phyloP scores from a whole-genome alignment of 2,113 vertebrate genomes.

The Clupea harengus region DNA sequence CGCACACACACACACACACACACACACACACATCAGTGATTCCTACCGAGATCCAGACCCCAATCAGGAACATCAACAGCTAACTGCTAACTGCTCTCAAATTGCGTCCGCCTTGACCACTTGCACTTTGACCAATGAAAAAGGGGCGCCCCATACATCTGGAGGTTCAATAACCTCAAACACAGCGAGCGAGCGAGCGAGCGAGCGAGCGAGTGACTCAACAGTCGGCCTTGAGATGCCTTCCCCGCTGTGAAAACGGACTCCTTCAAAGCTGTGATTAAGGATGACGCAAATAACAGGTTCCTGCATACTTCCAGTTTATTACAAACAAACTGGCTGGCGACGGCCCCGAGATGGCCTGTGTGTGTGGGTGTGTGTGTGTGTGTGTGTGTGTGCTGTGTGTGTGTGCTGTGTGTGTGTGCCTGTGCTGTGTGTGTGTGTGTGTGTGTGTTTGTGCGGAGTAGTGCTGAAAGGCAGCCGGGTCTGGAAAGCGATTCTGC shows the following conservation, averaged over 20 bases:
- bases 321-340: constrained; percentile 57
- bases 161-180: not conserved
- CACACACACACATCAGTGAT: too few species aligned
- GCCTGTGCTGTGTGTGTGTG: too few species aligned
- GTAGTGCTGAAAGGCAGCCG: constrained; percentile 60
- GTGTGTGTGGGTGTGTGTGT: too few species aligned
- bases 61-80: not conserved
- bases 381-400: too few species aligned
- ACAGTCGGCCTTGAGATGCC: not conserved
- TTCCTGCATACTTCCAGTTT: constrained; percentile 57
- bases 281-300: constrained; percentile 64
- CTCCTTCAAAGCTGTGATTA: constrained; percentile 57
- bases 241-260: constrained; percentile 38
- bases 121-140: constrained; percentile 23
- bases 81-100: not conserved
- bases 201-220: not conserved
- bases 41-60: not conserved
- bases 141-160: not conserved
- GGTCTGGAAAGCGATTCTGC: constrained; percentile 56
- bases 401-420: too few species aligned
- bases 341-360: constrained; percentile 25
- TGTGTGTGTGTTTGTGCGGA: not conserved
- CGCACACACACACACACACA: too few species aligned
- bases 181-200: not conserved
- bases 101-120: not conserved